Conservation (phyloP, 2,113 vertebrate species). For the Sclerurus mexicanus region DNA sequence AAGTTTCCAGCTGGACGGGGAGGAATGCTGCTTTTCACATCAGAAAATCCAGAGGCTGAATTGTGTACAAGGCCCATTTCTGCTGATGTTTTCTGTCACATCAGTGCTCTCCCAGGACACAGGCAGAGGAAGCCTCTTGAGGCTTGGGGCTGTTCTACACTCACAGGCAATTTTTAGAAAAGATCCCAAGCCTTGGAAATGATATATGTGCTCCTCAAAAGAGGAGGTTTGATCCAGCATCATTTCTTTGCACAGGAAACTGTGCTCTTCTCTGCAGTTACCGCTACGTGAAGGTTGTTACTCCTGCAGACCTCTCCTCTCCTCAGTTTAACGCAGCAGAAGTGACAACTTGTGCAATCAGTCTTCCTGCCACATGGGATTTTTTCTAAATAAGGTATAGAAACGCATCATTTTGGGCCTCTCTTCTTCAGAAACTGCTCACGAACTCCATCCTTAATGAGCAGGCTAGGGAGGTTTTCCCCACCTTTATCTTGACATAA, state of each 20-base stretch:
- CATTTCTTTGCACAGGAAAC: background rate
- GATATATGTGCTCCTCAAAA: background rate
- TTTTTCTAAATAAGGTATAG: background rate
- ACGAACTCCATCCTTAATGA: slow-evolving; percentile 4
- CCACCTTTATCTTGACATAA: background rate
- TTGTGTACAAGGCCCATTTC: background rate
- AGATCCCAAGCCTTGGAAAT: background rate
- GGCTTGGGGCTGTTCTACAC: background rate
- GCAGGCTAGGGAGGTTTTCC: background rate
- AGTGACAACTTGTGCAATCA: background rate
- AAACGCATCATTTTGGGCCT: background rate
- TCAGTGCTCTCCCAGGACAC: background rate
- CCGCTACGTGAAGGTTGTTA: background rate
- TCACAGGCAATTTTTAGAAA: background rate
- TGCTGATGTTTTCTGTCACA: background rate
- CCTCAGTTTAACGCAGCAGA: background rate
- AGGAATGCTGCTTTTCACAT: slow-evolving; percentile 8
- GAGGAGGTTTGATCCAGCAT: background rate
- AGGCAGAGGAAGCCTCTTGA: background rate
- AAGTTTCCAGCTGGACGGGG: background rate
- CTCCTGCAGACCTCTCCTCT: background rate
- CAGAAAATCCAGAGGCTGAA: background rate
- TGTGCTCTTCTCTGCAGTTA: background rate
- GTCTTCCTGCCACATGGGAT: background rate
- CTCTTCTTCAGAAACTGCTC: background rate